Conservation (phyloP, 2,113 vertebrate species). For the Hylia prasina region DNA sequence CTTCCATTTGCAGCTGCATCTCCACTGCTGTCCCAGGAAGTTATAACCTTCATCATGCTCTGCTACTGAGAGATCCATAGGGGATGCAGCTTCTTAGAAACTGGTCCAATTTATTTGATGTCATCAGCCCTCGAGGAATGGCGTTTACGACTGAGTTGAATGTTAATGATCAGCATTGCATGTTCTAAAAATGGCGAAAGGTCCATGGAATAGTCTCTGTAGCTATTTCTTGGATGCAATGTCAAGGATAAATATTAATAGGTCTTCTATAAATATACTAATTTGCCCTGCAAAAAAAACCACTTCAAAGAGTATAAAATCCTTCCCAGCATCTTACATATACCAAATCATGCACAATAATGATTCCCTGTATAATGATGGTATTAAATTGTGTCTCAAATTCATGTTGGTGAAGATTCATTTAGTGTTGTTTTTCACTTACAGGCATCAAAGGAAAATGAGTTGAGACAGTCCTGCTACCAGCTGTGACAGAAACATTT, state of each 20-base stretch:
- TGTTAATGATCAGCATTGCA: constrained; percentile 13
- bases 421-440: constrained; percentile 36
- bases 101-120: constrained; percentile 11
- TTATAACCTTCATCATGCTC: background rate
- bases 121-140: background rate
- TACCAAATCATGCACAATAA: background rate
- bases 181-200: constrained; percentile 47
- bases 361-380: background rate
- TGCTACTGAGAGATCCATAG: background rate
- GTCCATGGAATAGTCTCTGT: background rate
- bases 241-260: constrained; percentile 52
- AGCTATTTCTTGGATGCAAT: constrained; percentile 3
- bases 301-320: constrained; percentile 16
- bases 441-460: background rate
- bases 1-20: background rate
- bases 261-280: constrained; percentile 39
- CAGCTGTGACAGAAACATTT: constrained; percentile 24
- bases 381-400: constrained; percentile 10
- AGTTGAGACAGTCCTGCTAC: background rate
- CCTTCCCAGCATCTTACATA: background rate
- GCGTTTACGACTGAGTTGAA: background rate
- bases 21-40: background rate
- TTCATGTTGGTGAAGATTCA: background rate
- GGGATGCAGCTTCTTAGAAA: background rate
- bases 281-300: constrained; percentile 3